Evolutionary conservation across 2,888 invertebrate genomes (phyloP).

Genomic region (Caenorhabditis afra): DNA sequence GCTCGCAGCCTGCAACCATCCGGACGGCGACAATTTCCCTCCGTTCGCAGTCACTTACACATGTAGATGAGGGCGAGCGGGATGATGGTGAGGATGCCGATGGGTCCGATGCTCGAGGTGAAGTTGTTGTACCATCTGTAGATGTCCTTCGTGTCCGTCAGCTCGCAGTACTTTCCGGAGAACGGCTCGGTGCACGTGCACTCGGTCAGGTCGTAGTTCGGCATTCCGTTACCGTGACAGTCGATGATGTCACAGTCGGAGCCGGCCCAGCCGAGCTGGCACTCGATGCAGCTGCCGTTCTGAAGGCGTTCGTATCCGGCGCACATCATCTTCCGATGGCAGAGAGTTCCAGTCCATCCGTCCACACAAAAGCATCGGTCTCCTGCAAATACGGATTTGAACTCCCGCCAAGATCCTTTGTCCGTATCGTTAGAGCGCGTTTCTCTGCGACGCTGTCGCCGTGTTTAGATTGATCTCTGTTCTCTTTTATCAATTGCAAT

Average conservation of each 20-base stretch:
- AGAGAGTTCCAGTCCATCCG: constrained; percentile 65
- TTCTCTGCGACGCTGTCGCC: too few relatives aligned
- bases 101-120: constrained; percentile 62
- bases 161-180: constrained; percentile 64
- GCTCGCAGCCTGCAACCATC: constrained; percentile 63
- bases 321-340: constrained; percentile 67
- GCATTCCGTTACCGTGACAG: constrained; percentile 62
- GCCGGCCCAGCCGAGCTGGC: constrained; percentile 64
- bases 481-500: too few relatives aligned
- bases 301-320: constrained; percentile 60
- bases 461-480: too few relatives aligned
- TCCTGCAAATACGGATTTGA: constrained; percentile 34
- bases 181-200: constrained; percentile 62
- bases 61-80: constrained; percentile 64
- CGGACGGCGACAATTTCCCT: background rate
- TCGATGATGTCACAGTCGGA: constrained; percentile 66
- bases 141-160: constrained; percentile 61
- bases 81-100: constrained; percentile 65
- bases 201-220: constrained; percentile 63
- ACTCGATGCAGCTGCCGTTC: constrained; percentile 63
- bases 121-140: constrained; percentile 69
- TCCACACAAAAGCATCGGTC: constrained; percentile 63
- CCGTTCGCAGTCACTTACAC: constrained; percentile 48
- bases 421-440: too few relatives aligned
- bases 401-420: too few relatives aligned